Evolutionary conservation across 2,113 vertebrate species (phyloP).

Genomic region (Paramisgurnus dabryanus): DNA sequence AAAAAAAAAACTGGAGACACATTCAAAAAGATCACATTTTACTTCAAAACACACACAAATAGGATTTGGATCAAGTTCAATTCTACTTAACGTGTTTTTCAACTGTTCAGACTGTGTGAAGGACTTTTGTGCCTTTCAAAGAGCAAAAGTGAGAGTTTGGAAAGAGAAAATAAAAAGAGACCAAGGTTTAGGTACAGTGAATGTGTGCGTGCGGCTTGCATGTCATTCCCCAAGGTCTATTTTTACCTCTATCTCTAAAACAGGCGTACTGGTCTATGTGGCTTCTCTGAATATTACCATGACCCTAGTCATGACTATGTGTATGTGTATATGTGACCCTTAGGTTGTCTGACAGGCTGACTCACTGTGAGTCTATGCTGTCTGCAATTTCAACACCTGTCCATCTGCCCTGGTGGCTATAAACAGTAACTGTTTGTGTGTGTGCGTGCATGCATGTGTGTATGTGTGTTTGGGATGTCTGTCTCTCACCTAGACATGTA

Average conservation of each 20-base stretch:
- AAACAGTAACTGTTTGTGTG: conserved; percentile 50
- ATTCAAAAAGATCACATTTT: no score
- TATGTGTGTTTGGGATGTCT: conserved; percentile 12
- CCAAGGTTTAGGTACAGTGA: background rate
- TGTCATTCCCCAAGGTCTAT: conserved; percentile 12
- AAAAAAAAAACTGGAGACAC: no score
- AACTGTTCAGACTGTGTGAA: no score
- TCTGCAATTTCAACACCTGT: conserved; percentile 61
- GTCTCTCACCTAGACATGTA: conserved; percentile 10
- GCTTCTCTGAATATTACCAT: conserved; percentile 4
- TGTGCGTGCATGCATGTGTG: background rate
- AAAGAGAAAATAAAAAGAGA: background rate
- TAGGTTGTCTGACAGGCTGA: conserved; percentile 38
- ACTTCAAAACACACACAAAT: no score
- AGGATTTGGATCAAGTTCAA: no score
- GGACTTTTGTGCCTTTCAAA: background rate
- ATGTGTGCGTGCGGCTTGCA: conserved; percentile 19
- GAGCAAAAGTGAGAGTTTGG: background rate
- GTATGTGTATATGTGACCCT: conserved; percentile 36
- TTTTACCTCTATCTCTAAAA: conserved; percentile 9
- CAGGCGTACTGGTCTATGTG: conserved; percentile 7
- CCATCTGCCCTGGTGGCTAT: conserved; percentile 53
- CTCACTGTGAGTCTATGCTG: conserved; percentile 43
- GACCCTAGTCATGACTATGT: conserved; percentile 19
- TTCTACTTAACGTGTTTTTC: no score